These are phyloP conservation scores for Drosophila lacteicornis DNA, from an alignment of 1,140 invertebrate species.

Conservation along the genomic window DNA sequence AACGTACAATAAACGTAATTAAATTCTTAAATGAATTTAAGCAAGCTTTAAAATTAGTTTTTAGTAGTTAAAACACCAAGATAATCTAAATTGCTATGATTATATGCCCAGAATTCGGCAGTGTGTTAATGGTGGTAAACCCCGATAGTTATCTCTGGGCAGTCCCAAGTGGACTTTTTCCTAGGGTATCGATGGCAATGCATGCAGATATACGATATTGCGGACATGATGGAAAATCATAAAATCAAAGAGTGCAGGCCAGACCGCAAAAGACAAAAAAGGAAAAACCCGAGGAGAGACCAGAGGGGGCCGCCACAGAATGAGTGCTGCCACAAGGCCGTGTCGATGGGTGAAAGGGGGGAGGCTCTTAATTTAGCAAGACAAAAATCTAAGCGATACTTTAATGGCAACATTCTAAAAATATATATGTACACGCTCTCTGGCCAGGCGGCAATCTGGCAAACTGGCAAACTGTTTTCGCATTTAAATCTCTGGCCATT, in stretches of 20 bases:
- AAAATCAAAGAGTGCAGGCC: slow-evolving; percentile 49
- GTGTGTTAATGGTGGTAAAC: background rate
- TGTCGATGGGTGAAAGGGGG: slow-evolving; percentile 26
- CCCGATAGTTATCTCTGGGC: background rate
- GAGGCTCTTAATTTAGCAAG: background rate
- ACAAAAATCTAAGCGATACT: slow-evolving; percentile 34
- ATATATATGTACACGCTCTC: slow-evolving; percentile 17
- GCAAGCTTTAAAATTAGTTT: too few relatives aligned
- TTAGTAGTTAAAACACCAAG: background rate
- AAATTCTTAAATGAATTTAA: background rate
- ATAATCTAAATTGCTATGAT: slow-evolving; percentile 12
- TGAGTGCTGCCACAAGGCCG: slow-evolving; percentile 8
- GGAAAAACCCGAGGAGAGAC: background rate
- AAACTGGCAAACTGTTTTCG: slow-evolving; percentile 15
- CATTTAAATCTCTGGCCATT: slow-evolving; percentile 32
- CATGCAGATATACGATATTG: slow-evolving; percentile 22
- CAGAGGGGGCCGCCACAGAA: background rate
- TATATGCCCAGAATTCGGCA: background rate
- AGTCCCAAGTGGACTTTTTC: background rate
- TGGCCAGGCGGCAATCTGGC: background rate
- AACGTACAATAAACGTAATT: background rate
- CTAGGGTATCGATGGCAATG: slow-evolving; percentile 22
- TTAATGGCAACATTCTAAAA: slow-evolving; percentile 42
- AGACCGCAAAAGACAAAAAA: slow-evolving; percentile 20
- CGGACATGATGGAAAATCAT: slow-evolving; percentile 45